phyloP scores from a whole-genome alignment of 1,140 invertebrate species.

The Tenebrio molitor region DNA sequence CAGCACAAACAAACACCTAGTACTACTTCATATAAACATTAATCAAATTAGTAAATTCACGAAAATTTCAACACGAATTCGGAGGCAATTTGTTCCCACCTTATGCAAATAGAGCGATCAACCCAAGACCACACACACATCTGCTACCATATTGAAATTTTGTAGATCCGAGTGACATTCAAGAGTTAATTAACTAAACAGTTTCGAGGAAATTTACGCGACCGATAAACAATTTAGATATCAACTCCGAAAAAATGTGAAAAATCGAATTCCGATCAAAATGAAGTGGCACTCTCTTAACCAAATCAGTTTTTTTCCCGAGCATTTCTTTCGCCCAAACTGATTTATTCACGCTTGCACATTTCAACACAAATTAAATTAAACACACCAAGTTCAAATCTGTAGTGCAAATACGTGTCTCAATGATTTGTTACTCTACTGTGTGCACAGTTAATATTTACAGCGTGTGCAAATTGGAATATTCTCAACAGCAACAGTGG shows the following conservation, averaged over 20 bases:
- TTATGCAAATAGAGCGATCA: too few relatives aligned
- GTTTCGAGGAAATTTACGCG: background rate
- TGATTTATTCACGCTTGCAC: background rate
- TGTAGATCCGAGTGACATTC: too few relatives aligned
- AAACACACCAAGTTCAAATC: conserved; percentile 23
- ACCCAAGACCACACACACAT: too few relatives aligned
- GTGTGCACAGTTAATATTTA: conserved; percentile 20
- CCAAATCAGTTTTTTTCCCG: background rate
- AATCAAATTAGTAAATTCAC: too few relatives aligned
- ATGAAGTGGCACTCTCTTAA: background rate
- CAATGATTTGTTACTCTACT: conserved; percentile 10
- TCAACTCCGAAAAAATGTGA: background rate
- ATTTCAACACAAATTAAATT: conserved; percentile 4
- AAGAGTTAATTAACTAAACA: too few relatives aligned
- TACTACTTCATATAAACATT: too few relatives aligned
- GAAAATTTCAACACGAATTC: too few relatives aligned
- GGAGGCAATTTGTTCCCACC: too few relatives aligned
- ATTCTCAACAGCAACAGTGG: background rate
- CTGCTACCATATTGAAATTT: too few relatives aligned
- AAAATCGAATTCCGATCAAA: background rate
- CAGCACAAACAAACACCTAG: too few relatives aligned
- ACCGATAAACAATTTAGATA: background rate
- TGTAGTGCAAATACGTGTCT: conserved; percentile 20
- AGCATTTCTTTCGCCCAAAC: background rate
- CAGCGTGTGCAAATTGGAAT: background rate